These are phyloP conservation scores for Sapajus apella DNA, from an alignment of 2,113 vertebrate species.

Conservation along the genomic window DNA sequence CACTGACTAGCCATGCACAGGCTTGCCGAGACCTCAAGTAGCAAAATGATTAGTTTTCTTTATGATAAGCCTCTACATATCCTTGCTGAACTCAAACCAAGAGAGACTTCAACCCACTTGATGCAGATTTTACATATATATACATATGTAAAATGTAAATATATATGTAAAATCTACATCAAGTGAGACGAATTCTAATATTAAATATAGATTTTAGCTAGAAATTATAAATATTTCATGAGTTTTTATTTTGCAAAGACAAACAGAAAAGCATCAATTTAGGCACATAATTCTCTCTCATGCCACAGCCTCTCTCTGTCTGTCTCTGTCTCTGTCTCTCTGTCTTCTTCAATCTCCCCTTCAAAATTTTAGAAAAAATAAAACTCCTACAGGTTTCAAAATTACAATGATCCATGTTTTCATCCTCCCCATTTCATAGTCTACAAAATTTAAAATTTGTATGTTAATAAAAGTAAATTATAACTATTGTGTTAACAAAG, in stretches of 20 bases:
- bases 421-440: not conserved
- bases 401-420: not conserved
- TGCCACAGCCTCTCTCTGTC: no score
- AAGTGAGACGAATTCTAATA: no score
- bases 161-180: no score
- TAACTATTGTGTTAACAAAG: not conserved
- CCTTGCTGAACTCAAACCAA: conserved; percentile 59
- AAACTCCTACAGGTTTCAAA: not conserved
- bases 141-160: not conserved
- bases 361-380: not conserved
- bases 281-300: not conserved
- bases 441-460: not conserved
- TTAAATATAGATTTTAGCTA: not conserved
- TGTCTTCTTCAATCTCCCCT: not conserved
- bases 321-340: no score
- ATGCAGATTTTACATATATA: not conserved
- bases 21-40: not conserved
- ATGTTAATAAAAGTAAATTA: not conserved
- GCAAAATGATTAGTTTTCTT: conserved; percentile 43
- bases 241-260: not conserved
- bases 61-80: not conserved
- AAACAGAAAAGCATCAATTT: not conserved
- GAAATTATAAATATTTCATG: conserved; percentile 58
- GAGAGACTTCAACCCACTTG: conserved; percentile 36
- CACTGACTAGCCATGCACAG: not conserved